These are phyloP conservation scores for Echinometra lucunter DNA, from an alignment of 53 echinoderm and acorn worm species.

Conservation along the genomic window DNA sequence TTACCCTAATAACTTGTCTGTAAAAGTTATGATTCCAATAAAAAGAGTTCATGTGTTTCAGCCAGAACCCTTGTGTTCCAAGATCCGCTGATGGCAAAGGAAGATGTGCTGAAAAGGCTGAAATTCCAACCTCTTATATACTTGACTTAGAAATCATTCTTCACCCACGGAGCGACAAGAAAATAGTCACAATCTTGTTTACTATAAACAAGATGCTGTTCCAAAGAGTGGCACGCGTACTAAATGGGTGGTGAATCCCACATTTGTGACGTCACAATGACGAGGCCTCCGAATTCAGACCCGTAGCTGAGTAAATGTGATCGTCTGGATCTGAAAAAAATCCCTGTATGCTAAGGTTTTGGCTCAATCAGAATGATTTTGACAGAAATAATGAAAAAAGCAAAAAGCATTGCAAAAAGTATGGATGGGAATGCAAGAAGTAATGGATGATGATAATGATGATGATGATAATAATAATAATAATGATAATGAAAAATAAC, in stretches of 20 bases:
- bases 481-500: too few relatives aligned
- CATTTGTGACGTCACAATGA: background rate
- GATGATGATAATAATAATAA: too few relatives aligned
- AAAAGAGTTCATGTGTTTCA: background rate
- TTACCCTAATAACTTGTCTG: background rate
- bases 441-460: too few relatives aligned
- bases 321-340: too few relatives aligned
- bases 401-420: too few relatives aligned
- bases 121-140: background rate
- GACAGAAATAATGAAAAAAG: too few relatives aligned
- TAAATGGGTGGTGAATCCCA: background rate
- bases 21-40: background rate
- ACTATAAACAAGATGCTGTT: conserved; percentile 7
- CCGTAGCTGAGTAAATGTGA: too few relatives aligned
- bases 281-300: background rate
- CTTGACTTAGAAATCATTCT: background rate
- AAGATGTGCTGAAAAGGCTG: background rate
- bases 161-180: background rate
- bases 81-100: background rate
- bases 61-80: background rate
- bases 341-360: too few relatives aligned
- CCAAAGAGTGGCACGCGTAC: background rate
- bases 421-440: too few relatives aligned
- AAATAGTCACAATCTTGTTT: conserved; percentile 14
- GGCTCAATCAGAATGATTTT: too few relatives aligned